Evolutionary conservation across 2,113 vertebrate genomes (phyloP).

Genomic region (Diadophis punctatus): DNA sequence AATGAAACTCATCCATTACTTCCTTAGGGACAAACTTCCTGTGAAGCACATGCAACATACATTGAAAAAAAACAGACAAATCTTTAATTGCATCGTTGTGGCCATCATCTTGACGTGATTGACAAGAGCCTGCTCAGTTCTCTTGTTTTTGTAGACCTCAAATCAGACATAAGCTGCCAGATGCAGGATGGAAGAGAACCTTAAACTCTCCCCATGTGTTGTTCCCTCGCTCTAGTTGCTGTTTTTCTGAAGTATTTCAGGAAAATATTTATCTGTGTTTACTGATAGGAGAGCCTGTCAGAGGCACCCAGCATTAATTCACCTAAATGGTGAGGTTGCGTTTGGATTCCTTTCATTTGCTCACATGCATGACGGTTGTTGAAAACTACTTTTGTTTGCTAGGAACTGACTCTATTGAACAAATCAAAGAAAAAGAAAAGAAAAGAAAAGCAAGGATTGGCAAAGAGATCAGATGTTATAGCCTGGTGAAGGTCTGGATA

Average conservation of each 20-base stretch:
- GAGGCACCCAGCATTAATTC: not conserved
- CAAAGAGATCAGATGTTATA: not conserved
- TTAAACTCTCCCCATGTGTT: not conserved
- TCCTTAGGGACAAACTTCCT: not conserved
- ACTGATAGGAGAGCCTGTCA: not conserved
- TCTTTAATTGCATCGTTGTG: not conserved
- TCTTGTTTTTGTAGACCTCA: not conserved
- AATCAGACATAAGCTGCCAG: not conserved
- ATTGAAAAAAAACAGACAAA: not conserved
- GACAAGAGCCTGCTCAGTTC: not conserved
- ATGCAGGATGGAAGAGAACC: not conserved
- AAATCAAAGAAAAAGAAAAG: not conserved
- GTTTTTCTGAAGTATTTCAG: not conserved
- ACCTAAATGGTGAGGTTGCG: not conserved
- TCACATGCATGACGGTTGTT: not conserved
- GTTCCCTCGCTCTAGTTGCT: not conserved
- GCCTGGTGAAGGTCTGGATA: not conserved
- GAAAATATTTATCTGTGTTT: not conserved
- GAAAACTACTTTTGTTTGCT: not conserved
- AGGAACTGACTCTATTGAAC: not conserved
- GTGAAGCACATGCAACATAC: not conserved
- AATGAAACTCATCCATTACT: conserved; percentile 38
- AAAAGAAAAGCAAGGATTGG: not conserved
- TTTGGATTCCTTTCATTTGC: not conserved
- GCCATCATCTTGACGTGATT: not conserved